Conservation (phyloP, 2,113 vertebrate species). For the Tychaedon coryphoeus region DNA sequence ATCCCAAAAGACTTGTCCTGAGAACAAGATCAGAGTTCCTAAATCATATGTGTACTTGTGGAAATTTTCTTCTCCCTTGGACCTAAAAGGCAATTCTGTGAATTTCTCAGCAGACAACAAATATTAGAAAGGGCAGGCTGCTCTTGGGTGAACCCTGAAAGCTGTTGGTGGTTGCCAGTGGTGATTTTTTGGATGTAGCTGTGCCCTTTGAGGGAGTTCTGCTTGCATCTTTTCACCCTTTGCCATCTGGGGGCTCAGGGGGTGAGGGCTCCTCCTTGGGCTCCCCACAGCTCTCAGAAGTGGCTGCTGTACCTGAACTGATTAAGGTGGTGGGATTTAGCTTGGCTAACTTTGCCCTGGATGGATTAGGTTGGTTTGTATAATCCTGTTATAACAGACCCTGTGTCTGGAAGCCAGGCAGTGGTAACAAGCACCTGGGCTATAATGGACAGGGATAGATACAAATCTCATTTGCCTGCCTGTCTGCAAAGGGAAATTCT, state of each 20-base stretch:
- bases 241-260: rapidly evolving
- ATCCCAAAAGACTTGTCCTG: background rate
- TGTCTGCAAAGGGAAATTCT: background rate
- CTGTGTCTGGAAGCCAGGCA: background rate
- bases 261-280: background rate
- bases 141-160: background rate
- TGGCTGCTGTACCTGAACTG: background rate
- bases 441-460: rapidly evolving
- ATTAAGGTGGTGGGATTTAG: background rate
- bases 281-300: background rate
- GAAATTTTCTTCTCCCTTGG: background rate
- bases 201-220: background rate
- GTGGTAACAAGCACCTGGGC: background rate
- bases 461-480: background rate
- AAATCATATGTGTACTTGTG: background rate
- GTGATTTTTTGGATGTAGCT: background rate
- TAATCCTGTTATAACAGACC: background rate
- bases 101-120: background rate
- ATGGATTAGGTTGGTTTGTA: background rate
- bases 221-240: background rate
- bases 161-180: background rate
- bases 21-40: background rate
- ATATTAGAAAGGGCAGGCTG: background rate
- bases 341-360: background rate
- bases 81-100: background rate